phyloP scores from a whole-genome alignment of 2,797 vertebrate species.

The Monodelphis domestica region DNA sequence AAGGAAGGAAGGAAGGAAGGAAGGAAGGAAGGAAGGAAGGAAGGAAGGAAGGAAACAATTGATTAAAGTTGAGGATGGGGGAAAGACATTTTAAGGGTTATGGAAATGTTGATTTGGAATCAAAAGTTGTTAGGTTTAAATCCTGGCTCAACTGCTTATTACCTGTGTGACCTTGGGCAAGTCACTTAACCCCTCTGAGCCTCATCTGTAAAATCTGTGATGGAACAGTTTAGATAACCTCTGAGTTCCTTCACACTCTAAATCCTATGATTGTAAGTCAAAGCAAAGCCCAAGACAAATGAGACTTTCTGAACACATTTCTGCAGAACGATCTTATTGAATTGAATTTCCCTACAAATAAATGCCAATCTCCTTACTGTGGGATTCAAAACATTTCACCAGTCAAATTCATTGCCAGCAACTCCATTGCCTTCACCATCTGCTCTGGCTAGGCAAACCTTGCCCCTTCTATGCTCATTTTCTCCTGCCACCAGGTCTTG shows the following conservation, averaged over 20 bases:
- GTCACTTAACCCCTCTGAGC: neutral
- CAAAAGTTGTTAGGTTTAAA: neutral
- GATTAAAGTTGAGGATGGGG: neutral
- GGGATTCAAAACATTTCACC: constrained; percentile 4
- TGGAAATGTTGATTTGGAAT: neutral
- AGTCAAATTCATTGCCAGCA: constrained; percentile 10
- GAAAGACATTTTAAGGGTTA: neutral
- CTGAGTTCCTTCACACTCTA: neutral
- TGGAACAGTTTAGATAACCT: neutral
- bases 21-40: neutral
- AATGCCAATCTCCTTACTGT: neutral
- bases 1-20: neutral
- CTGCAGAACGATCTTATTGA: neutral
- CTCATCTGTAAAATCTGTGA: neutral
- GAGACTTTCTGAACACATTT: neutral
- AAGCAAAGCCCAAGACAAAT: neutral
- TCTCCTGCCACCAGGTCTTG: constrained; percentile 49
- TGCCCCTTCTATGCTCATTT: neutral
- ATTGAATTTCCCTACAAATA: neutral
- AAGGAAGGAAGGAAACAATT: neutral
- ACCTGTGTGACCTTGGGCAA: neutral
- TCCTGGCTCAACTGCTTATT: neutral
- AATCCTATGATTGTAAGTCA: neutral
- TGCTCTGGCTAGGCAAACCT: constrained; percentile 47
- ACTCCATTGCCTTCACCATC: constrained; percentile 30